Conservation (phyloP, 2,888 invertebrate species). For the Pristionchus exspectatus region DNA sequence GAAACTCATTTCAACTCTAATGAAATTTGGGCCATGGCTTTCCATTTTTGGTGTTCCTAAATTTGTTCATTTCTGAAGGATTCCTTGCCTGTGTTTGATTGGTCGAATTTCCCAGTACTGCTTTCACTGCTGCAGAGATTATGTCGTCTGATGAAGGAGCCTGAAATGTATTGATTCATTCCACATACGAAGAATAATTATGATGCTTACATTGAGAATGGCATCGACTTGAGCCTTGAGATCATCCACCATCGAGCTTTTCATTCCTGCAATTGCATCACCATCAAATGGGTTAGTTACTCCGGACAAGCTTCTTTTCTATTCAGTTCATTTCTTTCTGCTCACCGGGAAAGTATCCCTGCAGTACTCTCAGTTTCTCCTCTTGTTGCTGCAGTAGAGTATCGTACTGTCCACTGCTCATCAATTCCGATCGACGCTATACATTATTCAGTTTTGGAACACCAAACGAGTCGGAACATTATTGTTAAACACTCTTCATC, state of each 20-base stretch:
- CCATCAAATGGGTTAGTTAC: too few species aligned
- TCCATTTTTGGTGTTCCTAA: not conserved
- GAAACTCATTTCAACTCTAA: too few species aligned
- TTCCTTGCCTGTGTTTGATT: conserved; percentile 26
- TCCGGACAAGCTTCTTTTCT: not conserved
- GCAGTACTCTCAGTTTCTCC: conserved; percentile 44
- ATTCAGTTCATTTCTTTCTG: not conserved
- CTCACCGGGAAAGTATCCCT: conserved; percentile 52
- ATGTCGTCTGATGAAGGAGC: not conserved
- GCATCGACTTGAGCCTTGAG: conserved; percentile 25
- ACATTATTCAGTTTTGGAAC: not conserved
- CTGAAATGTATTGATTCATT: not conserved
- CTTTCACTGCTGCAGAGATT: not conserved
- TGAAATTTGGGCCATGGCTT: not conserved
- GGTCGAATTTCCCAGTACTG: conserved; percentile 14
- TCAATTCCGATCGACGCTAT: conserved; percentile 17
- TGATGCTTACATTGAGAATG: conserved; percentile 7
- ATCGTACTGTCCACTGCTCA: conserved; percentile 34
- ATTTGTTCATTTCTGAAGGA: not conserved
- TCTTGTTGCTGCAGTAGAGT: conserved; percentile 26
- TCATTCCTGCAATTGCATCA: conserved; percentile 11
- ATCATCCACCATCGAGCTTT: conserved; percentile 34
- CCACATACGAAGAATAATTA: not conserved
- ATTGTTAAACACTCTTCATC: not conserved
- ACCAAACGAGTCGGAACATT: too few species aligned